Base-by-base conservation (phyloP, 2,888 invertebrate species). In the Latrodectus hesperus region DNA sequence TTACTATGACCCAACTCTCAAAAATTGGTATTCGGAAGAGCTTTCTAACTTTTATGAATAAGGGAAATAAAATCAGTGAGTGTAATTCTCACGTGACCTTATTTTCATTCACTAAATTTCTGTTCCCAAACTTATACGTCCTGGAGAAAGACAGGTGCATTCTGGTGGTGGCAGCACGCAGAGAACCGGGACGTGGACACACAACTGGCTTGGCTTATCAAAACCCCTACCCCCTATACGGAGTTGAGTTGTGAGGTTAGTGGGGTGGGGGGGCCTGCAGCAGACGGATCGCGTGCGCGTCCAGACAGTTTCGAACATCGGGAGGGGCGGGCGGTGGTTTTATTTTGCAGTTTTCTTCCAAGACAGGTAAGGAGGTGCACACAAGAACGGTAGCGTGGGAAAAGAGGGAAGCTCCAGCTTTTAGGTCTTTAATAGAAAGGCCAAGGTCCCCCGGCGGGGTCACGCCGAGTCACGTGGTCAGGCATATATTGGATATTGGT, bases 301-400 rank as follows among this genome's bases (percentile, higher is more conserved):
- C 26, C 8, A 78, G 78, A 78, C 70, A 70, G 70, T 67, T 77
- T 67, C 65, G 55, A 51, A 74, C 26, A 22, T 60, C 49, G 51
- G 74, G 74, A 22, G 74, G 53, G 74, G 60, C 14, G 60, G 60
- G 60, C 10, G 73, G 73, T n/a, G 73, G 53, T 52, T 73, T 70
- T 73, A 52, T 52, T 52, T 73, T 51, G 17, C 17, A 68, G 49
- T 71, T 71, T 38, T 71, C 49, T 71, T 51, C 51, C 49, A 60
- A 60, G 26, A 26, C 68, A 68, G 22, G 26, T 26, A 22, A 68
- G 68, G 68, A 68, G 68, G 68, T 22, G 14, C 64, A 11, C 64
- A 17, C 68, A 22, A 16, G 60, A 68, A 78, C 78, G 26, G 72
- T 80, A 80, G 80, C 80, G 80, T 80, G 80, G 72, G 80, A 72